These are phyloP conservation scores for Philantomba maxwellii DNA, from an alignment of 2,113 vertebrate genomes.

Conservation along the genomic window DNA sequence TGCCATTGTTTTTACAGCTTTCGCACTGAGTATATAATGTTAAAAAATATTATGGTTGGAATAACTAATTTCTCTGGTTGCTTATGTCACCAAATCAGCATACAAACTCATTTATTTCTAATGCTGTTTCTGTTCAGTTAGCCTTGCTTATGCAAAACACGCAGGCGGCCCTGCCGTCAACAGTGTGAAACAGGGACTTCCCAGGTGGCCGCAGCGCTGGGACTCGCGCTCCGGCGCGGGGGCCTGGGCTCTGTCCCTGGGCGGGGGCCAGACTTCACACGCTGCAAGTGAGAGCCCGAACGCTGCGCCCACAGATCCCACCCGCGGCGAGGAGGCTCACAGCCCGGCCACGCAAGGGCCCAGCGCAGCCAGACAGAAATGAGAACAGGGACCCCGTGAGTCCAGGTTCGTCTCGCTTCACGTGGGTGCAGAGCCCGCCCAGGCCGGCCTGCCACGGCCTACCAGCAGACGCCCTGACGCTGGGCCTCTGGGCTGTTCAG, in stretches of 20 bases:
- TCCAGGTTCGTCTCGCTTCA: fast-evolving
- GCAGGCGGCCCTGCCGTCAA: fast-evolving
- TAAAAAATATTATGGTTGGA: neutral
- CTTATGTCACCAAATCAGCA: neutral
- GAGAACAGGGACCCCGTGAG: neutral
- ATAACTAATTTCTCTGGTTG: neutral
- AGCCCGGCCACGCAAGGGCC: fast-evolving
- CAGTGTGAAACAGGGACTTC: fast-evolving
- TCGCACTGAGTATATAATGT: neutral
- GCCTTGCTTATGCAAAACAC: neutral
- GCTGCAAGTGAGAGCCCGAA: neutral
- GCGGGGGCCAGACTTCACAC: neutral
- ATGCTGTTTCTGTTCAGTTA: neutral
- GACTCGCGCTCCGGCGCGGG: fast-evolving
- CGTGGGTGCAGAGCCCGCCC: too few species aligned
- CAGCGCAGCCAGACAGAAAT: neutral
- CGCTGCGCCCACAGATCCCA: fast-evolving
- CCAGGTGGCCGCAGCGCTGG: neutral
- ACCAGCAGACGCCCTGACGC: neutral
- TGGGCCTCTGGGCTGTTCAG: fast-evolving
- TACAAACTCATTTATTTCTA: neutral
- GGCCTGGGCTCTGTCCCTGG: neutral
- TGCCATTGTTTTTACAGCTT: neutral
- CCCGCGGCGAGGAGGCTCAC: neutral
- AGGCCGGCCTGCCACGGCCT: fast-evolving